These are phyloP conservation scores for Acomys russatus DNA, from an alignment of 2,797 vertebrate species.

Conservation along the genomic window DNA sequence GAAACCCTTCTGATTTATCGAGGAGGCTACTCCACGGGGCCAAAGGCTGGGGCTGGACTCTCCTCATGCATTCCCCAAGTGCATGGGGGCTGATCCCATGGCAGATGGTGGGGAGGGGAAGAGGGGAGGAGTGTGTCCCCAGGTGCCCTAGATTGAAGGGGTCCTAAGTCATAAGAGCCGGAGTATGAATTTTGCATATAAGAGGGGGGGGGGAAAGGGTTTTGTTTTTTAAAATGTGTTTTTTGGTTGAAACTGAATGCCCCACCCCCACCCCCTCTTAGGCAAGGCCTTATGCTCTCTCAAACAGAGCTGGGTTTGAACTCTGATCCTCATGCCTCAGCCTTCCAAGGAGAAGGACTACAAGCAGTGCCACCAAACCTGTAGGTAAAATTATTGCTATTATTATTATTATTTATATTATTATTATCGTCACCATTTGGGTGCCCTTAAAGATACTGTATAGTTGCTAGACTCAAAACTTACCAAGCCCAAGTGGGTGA, in stretches of 20 bases:
- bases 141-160: background rate
- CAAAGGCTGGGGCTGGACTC: background rate
- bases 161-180: background rate
- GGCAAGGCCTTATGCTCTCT: background rate
- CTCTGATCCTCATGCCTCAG: background rate
- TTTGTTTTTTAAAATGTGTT: background rate
- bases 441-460: rapidly evolving
- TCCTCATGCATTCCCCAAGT: background rate
- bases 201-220: background rate
- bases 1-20: conserved; percentile 79
- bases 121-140: background rate
- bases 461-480: background rate
- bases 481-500: background rate
- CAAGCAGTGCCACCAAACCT: background rate
- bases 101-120: background rate
- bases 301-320: background rate
- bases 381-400: background rate
- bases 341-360: background rate
- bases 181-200: background rate
- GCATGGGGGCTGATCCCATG: background rate
- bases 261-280: background rate
- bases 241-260: background rate
- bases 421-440: background rate
- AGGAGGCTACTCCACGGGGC: background rate
- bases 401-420: background rate